Percentiles rank a stretch among this genome's conserved stretches.
Evolutionary conservation across 2,113 vertebrate species (phyloP).

Genomic region (Atrichornis clamosus): DNA sequence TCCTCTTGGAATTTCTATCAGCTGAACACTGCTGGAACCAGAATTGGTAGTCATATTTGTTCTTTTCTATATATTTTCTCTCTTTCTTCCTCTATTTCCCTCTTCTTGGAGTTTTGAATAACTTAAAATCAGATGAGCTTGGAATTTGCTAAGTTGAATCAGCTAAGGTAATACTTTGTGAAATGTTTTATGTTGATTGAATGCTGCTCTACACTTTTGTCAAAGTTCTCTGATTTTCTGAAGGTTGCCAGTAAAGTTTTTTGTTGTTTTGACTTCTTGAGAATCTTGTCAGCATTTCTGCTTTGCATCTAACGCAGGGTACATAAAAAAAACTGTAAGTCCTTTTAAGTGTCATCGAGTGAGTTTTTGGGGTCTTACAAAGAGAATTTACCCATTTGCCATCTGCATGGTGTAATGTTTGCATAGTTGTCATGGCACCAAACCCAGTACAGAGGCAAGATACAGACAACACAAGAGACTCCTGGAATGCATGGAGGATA

Average conservation of each 20-base stretch:
- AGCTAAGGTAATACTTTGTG: not conserved
- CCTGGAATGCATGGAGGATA: not conserved
- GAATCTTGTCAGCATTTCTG: not conserved
- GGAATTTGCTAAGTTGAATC: not conserved
- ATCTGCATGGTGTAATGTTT: not conserved
- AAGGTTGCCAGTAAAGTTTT: not conserved
- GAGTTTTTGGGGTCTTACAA: not conserved
- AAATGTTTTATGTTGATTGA: not conserved
- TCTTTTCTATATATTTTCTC: not conserved
- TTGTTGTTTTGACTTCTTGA: not conserved
- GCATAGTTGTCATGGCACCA: not conserved
- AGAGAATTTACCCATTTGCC: not conserved
- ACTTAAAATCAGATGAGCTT: not conserved
- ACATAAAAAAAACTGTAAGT: accelerated
- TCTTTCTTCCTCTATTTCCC: not conserved
- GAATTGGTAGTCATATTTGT: not conserved
- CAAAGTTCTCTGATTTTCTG: not conserved
- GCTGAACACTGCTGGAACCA: not conserved
- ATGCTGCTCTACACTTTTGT: not conserved
- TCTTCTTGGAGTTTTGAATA: not conserved
- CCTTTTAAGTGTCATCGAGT: not conserved
- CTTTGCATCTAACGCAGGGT: not conserved
- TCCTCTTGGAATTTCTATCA: not conserved
- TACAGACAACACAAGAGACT: not conserved
- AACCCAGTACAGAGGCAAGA: not conserved